phyloP scores from a whole-genome alignment of 2,888 invertebrate species.

The Lithophane semibrunnea region DNA sequence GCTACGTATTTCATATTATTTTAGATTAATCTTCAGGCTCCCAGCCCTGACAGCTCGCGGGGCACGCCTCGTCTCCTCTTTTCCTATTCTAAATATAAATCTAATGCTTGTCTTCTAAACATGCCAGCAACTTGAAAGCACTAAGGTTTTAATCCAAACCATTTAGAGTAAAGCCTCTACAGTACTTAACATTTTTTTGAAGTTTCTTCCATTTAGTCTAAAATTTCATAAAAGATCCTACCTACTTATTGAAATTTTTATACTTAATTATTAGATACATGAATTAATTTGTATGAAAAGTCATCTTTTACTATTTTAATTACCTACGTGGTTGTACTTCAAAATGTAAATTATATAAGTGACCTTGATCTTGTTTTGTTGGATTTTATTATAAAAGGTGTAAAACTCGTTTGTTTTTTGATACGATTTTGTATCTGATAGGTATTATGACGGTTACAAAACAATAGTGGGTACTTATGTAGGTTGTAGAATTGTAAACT shows the following conservation, averaged over 20 bases:
- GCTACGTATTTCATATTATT: too few species aligned
- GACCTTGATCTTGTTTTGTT: slow-evolving; percentile 8
- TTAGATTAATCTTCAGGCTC: too few species aligned
- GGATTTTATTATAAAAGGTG: not conserved
- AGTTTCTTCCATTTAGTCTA: not conserved
- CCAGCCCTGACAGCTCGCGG: too few species aligned
- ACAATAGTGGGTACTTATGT: too few species aligned
- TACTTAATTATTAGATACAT: not conserved
- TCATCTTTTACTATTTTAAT: not conserved
- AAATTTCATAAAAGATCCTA: not conserved
- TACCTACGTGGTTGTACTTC: not conserved
- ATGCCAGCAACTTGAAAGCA: too few species aligned
- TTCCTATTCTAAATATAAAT: too few species aligned
- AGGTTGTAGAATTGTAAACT: not conserved
- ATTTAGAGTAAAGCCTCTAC: too few species aligned
- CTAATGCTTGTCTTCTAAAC: too few species aligned
- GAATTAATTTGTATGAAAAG: not conserved
- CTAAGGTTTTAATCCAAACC: too few species aligned
- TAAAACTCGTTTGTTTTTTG: not conserved
- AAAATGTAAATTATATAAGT: not conserved
- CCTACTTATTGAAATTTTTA: not conserved
- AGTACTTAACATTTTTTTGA: too few species aligned
- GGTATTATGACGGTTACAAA: not conserved
- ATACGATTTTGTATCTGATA: not conserved
- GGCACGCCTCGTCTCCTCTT: too few species aligned